Conservation (phyloP, 2,113 vertebrate genomes). For the Neolamprologus modestus region DNA sequence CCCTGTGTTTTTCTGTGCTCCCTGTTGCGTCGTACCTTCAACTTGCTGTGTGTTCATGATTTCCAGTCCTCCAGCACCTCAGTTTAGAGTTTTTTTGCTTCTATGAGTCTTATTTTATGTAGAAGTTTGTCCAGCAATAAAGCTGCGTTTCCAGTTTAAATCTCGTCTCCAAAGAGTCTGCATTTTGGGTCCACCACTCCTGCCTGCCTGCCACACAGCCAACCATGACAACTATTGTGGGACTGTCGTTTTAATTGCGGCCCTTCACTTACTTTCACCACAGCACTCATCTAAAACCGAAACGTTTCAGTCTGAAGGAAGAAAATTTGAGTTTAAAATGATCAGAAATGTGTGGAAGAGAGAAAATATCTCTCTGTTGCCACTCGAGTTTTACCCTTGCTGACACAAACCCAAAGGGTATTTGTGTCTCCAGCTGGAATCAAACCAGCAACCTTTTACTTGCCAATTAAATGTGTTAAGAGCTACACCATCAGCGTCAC, state of each 20-base stretch:
- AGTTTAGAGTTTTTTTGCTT: no score
- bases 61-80: no score
- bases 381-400: not conserved
- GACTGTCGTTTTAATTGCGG: rapidly evolving
- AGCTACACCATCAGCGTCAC: not conserved
- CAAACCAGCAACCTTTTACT: not conserved
- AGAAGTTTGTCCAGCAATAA: no score
- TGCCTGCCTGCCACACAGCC: no score
- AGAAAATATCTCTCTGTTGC: not conserved
- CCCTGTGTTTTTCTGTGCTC: no score
- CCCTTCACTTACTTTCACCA: not conserved
- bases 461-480: not conserved
- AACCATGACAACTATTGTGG: not conserved
- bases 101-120: no score
- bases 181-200: no score
- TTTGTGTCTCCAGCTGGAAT: not conserved
- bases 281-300: rapidly evolving
- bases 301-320: not conserved
- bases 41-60: no score
- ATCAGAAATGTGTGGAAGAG: not conserved
- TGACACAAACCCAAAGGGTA: rapidly evolving
- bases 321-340: not conserved
- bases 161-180: no score
- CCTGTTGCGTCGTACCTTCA: rapidly evolving
- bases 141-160: rapidly evolving